These are phyloP conservation scores for Rhea americana DNA, from an alignment of 2,113 vertebrate species.

Conservation along the genomic window DNA sequence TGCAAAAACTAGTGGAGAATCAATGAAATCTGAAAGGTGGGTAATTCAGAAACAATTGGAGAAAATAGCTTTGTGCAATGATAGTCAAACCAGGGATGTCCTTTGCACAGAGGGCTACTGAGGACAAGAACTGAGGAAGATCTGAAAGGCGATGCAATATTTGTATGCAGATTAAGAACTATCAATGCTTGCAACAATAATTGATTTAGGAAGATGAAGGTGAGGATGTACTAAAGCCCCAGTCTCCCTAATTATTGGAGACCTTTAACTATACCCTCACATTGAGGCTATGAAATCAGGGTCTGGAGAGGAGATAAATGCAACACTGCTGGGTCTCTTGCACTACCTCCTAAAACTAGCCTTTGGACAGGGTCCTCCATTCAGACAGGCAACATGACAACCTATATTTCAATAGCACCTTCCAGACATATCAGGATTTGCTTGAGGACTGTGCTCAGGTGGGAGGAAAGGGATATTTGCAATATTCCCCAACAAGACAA, in stretches of 20 bases:
- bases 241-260: neutral
- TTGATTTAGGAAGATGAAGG: neutral
- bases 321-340: neutral
- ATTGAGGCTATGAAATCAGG: neutral
- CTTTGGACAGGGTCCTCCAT: neutral
- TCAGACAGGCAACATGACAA: neutral
- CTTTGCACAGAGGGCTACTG: neutral
- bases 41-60: neutral
- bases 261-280: neutral
- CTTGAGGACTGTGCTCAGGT: neutral
- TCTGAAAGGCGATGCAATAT: neutral
- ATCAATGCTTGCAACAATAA: neutral
- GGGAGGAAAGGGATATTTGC: neutral
- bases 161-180: neutral
- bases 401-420: fast-evolving
- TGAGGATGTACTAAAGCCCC: neutral
- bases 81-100: neutral
- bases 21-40: neutral
- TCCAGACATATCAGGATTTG: neutral
- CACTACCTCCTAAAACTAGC: neutral
- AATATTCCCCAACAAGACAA: fast-evolving
- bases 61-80: neutral
- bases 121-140: neutral
- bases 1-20: neutral
- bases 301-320: neutral